phyloP scores from a whole-genome alignment of 2,888 invertebrate genomes.

The Ceratothoa steindachneri region DNA sequence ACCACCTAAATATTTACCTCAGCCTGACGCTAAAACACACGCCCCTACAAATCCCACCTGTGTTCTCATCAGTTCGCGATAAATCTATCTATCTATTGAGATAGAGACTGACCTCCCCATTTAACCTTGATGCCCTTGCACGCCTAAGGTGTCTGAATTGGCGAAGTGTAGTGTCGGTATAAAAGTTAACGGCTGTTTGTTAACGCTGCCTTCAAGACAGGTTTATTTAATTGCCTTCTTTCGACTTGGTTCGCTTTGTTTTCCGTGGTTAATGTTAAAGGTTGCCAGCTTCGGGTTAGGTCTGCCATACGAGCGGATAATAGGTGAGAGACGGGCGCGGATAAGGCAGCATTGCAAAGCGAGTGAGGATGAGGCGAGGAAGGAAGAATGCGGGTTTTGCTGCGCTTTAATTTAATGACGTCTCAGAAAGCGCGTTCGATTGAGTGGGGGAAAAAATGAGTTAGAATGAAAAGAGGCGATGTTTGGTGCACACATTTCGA shows the following conservation, averaged over 20 bases:
- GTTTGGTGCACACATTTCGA: too few species aligned
- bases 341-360: not conserved
- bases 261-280: constrained; percentile 9
- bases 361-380: not conserved
- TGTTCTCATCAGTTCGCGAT: constrained; percentile 1
- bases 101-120: not conserved
- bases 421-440: too few species aligned
- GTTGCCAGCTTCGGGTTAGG: not conserved
- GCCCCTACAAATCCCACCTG: too few species aligned
- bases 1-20: too few species aligned
- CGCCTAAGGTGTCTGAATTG: constrained; percentile 3
- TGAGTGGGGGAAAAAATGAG: too few species aligned
- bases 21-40: too few species aligned
- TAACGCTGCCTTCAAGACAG: not conserved
- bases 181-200: not conserved
- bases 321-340: not conserved
- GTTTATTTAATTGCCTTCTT: not conserved
- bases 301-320: too few species aligned
- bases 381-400: too few species aligned
- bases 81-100: constrained; percentile 5
- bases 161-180: not conserved
- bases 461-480: too few species aligned
- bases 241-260: not conserved
- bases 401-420: too few species aligned
- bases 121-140: constrained; percentile 3